Evolutionary conservation across 2,797 vertebrate species (phyloP), one percentile per base, ranked within the genome.

Genomic region (Sebastes ruberrimus): DNA sequence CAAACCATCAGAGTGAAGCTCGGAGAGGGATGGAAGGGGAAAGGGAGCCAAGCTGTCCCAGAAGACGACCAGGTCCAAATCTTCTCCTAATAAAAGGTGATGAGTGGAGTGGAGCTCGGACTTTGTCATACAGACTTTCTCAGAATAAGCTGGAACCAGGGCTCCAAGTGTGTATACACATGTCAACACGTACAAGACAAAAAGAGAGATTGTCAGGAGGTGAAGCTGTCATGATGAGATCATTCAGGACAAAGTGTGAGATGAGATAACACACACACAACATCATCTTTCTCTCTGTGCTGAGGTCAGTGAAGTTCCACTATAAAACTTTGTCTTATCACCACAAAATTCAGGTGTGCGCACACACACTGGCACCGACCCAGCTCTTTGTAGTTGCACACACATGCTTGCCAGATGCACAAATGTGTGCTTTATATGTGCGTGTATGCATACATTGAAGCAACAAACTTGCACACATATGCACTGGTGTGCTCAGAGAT

Each of bases 81-180:
- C 83, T 42, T 72, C 71, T 7, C 60, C 74, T 28, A 67, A 86
- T 86, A 85, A 79, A 86, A 86, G 70, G 35, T 80, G 80, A 89
- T 66, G 86, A 86, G 74, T 76, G 80, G 65, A 69, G 1, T 66
- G 65, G 33, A 79, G 69, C 14, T 60, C 49, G 63, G 28, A 30
- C 18, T 74, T 27, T 66, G 76, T 86, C 81, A 52, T 0, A 13
- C 33, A 49, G 61, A 52, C 55, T 64, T n/a, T 73, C 64, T 84
- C 70, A 57, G 78, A 76, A 64, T 49, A 38, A 53, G n/a, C 30
- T 56, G 53, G 60, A 66, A 66, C 28, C 27, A 13, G 57, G 10
- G 16, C 62, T 78, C 22, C 28, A 10, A 55, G 33, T 49, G 65
- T 79, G 71, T 53, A 20, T 57, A 25, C 28, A 28, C 27, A 11